phyloP scores from a whole-genome alignment of 2,888 invertebrate species.

The Caenorhabditis sp. region DNA sequence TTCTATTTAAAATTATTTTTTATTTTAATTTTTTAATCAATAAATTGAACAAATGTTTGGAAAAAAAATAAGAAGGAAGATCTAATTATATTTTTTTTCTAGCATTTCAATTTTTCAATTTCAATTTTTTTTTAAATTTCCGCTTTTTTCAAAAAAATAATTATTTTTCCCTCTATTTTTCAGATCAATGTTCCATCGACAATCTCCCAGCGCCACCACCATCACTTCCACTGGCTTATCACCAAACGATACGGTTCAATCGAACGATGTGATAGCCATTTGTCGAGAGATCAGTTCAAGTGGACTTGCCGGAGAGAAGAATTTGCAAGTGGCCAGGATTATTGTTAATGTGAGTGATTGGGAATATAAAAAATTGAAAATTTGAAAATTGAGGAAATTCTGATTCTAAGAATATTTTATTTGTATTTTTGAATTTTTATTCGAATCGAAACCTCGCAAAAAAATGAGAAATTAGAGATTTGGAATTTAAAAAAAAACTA shows the following conservation, averaged over 20 bases:
- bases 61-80: too few species aligned
- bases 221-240: neutral
- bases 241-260: neutral
- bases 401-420: too few species aligned
- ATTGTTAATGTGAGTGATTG: constrained; percentile 50
- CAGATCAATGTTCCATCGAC: constrained; percentile 37
- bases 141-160: too few species aligned
- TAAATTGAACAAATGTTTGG: too few species aligned
- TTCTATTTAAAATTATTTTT: too few species aligned
- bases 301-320: constrained; percentile 35
- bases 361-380: neutral
- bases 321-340: constrained; percentile 33
- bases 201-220: too few species aligned
- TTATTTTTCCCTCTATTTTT: too few species aligned
- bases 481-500: neutral
- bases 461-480: neutral
- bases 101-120: neutral
- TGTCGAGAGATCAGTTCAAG: constrained; percentile 58
- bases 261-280: constrained; percentile 36
- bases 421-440: too few species aligned
- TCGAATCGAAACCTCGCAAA: neutral
- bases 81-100: too few species aligned
- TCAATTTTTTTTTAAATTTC: neutral
- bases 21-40: too few species aligned
- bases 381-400: neutral